Evolutionary conservation across 2,888 invertebrate genomes (phyloP).

Genomic region (Drosophila pseudotakahashii): DNA sequence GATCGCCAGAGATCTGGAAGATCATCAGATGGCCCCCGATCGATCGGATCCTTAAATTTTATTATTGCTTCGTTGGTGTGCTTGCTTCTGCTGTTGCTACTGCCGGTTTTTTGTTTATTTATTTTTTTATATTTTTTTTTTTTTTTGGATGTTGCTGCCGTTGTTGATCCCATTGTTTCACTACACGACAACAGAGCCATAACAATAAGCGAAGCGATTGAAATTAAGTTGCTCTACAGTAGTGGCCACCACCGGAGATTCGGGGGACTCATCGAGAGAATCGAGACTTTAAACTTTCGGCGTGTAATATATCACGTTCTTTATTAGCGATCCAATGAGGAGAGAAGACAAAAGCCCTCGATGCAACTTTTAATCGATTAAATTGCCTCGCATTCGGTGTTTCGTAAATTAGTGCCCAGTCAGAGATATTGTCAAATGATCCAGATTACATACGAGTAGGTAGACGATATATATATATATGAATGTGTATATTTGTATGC

Average conservation of each 20-base stretch:
- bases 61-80: constrained; percentile 73
- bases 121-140: background rate
- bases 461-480: constrained; percentile 13
- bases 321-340: constrained; percentile 58
- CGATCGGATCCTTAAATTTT: constrained; percentile 69
- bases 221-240: constrained; percentile 71
- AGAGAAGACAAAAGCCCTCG: constrained; percentile 55
- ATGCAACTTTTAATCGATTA: constrained; percentile 78
- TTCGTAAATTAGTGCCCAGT: constrained; percentile 75
- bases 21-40: constrained; percentile 28
- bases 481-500: background rate
- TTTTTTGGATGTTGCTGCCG: no score
- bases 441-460: constrained; percentile 12
- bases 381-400: constrained; percentile 57
- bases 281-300: constrained; percentile 27
- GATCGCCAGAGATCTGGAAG: constrained; percentile 16
- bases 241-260: constrained; percentile 61
- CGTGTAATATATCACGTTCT: constrained; percentile 80
- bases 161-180: constrained; percentile 66
- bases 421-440: constrained; percentile 42
- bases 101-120: constrained; percentile 4
- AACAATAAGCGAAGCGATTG: constrained; percentile 72
- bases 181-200: constrained; percentile 47
- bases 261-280: background rate
- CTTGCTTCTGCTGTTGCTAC: constrained; percentile 16